A percentile compares a stretch with the other conserved stretches of the same genome.
phyloP scores from a whole-genome alignment of 2,797 vertebrate genomes.

The Rachycentron canadum region DNA sequence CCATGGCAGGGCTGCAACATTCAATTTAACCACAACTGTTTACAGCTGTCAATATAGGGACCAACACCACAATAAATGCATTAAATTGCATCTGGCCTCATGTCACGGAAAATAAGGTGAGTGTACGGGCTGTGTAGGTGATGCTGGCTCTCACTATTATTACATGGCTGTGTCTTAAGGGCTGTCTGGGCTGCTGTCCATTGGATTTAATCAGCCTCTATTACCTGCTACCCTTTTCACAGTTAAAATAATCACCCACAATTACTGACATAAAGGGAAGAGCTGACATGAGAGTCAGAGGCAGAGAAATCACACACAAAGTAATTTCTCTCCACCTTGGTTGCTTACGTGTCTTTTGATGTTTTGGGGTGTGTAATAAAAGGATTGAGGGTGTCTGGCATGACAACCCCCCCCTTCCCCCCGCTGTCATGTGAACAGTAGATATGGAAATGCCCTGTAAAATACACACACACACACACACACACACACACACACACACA shows the following conservation, averaged over 20 bases:
- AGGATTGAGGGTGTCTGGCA: conserved; percentile 79
- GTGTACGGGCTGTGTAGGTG: conserved; percentile 81
- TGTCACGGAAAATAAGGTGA: conserved; percentile 85
- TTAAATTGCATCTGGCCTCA: conserved; percentile 85
- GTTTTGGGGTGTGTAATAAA: conserved; percentile 83
- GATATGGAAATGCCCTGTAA: conserved; percentile 74
- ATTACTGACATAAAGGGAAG: conserved; percentile 89
- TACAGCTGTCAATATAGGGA: conserved; percentile 86
- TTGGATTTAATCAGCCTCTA: conserved; percentile 89
- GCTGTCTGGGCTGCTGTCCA: conserved; percentile 84
- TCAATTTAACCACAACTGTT: conserved; percentile 86
- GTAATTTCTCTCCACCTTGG: conserved; percentile 87
- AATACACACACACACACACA: conserved; percentile 23
- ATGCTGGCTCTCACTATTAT: conserved; percentile 83
- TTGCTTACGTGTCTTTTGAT: conserved; percentile 87
- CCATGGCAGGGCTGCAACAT: conserved; percentile 74
- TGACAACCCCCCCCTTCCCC: conserved; percentile 44
- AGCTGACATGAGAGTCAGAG: conserved; percentile 83
- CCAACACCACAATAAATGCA: conserved; percentile 87
- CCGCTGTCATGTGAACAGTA: conserved; percentile 65
- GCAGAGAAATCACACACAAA: conserved; percentile 86
- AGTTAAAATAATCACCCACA: conserved; percentile 91
- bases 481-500: conserved; percentile 10
- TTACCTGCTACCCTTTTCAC: conserved; percentile 90
- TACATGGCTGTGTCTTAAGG: conserved; percentile 87